Evolutionary conservation across 2,888 invertebrate genomes (phyloP).

Genomic region (Meloe dianella): DNA sequence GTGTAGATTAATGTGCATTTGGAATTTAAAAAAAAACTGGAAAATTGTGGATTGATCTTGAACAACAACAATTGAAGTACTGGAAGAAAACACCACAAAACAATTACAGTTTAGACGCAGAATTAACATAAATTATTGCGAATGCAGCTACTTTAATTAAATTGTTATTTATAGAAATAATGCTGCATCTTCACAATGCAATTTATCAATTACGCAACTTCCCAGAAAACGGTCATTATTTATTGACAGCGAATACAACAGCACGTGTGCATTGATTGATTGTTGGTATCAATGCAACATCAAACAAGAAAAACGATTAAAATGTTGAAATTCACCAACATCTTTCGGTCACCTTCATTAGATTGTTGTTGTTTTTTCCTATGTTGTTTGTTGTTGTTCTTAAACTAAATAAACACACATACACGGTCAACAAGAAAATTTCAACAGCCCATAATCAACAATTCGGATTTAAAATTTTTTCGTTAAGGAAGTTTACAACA

Average conservation of each 20-base stretch:
- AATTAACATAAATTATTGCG: neutral
- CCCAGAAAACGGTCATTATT: too few relatives aligned
- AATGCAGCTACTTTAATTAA: too few relatives aligned
- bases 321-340: neutral
- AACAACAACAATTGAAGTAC: neutral
- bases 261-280: too few relatives aligned
- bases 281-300: too few relatives aligned
- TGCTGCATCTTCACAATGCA: neutral
- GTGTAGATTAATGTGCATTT: neutral
- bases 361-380: neutral
- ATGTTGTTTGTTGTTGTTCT: neutral
- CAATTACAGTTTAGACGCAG: too few relatives aligned
- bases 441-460: neutral
- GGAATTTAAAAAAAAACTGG: neutral
- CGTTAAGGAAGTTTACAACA: conserved; percentile 1
- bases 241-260: too few relatives aligned
- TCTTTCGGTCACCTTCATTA: neutral
- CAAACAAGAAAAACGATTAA: neutral
- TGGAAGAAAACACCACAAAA: too few relatives aligned
- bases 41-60: neutral
- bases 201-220: neutral
- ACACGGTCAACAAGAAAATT: neutral
- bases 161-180: neutral
- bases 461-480: neutral
- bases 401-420: neutral